These are phyloP conservation scores for Triplophysa rosa DNA, from an alignment of 2,113 vertebrate species.

Conservation along the genomic window DNA sequence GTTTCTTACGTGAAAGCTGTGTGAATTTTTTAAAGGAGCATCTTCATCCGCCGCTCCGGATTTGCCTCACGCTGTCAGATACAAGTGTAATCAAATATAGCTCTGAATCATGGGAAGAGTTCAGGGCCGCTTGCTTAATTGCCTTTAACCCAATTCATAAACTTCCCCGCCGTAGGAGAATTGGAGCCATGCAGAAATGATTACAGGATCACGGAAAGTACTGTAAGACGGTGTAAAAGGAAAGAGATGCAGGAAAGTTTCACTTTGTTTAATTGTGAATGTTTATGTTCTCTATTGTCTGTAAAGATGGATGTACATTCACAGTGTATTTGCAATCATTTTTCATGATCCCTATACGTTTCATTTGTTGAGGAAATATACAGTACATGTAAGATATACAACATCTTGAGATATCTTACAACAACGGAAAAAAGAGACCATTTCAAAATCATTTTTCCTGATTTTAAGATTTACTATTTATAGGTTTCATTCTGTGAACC, in stretches of 20 bases:
- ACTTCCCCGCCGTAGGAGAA: constrained; percentile 56
- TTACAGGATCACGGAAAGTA: constrained; percentile 31
- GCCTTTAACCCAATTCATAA: constrained; percentile 70
- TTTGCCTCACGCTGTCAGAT: constrained; percentile 67
- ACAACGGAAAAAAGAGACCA: too few relatives aligned
- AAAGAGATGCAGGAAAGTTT: not conserved
- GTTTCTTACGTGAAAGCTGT: not conserved
- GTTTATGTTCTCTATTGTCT: not conserved
- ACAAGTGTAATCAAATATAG: constrained; percentile 69
- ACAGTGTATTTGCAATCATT: not conserved
- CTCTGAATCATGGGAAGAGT: constrained; percentile 53
- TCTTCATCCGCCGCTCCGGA: not conserved
- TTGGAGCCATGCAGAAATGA: constrained; percentile 12
- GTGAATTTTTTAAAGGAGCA: not conserved
- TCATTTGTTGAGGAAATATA: too few relatives aligned
- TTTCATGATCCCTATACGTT: not conserved
- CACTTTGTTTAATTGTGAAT: not conserved
- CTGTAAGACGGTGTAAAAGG: not conserved
- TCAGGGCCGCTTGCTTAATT: constrained; percentile 63
- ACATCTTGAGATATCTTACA: too few relatives aligned
- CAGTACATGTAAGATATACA: too few relatives aligned
- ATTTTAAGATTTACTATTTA: too few relatives aligned
- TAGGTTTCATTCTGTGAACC: too few relatives aligned
- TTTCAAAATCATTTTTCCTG: too few relatives aligned
- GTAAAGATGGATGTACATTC: not conserved